A percentile compares a stretch with the other conserved stretches of the same genome.
These are phyloP conservation scores for Poeciliopsis retropinna DNA, from an alignment of 2,113 vertebrate genomes.

Conservation along the genomic window DNA sequence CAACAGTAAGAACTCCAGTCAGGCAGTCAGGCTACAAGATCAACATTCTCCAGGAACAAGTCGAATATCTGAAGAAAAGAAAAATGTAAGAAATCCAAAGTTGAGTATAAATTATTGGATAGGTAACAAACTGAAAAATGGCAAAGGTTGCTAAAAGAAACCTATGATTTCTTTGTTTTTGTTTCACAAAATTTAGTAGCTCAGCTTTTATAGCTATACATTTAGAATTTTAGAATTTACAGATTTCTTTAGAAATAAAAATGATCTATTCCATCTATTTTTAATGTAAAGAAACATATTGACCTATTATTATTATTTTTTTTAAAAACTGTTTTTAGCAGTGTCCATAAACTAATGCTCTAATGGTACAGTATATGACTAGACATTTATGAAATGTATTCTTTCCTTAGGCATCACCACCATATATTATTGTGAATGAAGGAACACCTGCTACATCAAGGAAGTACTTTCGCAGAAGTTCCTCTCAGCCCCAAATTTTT, in stretches of 20 bases:
- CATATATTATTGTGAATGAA: conserved; percentile 50
- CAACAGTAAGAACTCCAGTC: conserved; percentile 50
- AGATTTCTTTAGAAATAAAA: neutral
- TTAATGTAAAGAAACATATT: neutral
- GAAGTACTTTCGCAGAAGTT: conserved; percentile 32
- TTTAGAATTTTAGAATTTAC: neutral
- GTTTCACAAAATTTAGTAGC: neutral
- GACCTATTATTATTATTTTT: neutral
- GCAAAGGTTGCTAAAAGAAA: neutral
- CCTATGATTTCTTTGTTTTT: neutral
- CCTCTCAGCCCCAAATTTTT: conserved; percentile 12
- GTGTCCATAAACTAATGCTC: neutral
- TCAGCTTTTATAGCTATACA: neutral
- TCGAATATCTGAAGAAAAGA: conserved; percentile 45
- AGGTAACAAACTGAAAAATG: neutral
- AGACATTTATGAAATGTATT: neutral
- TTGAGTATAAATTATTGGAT: neutral
- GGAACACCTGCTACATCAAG: conserved; percentile 53
- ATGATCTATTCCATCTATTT: neutral
- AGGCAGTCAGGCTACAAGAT: conserved; percentile 33
- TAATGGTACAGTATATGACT: neutral
- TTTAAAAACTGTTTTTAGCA: neutral
- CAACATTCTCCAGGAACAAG: conserved; percentile 55
- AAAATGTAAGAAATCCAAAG: conserved; percentile 25
- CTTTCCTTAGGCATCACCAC: conserved; percentile 35